Evolutionary conservation across 2,797 vertebrate genomes (phyloP).

Genomic region (Triplophysa bombifrons): DNA sequence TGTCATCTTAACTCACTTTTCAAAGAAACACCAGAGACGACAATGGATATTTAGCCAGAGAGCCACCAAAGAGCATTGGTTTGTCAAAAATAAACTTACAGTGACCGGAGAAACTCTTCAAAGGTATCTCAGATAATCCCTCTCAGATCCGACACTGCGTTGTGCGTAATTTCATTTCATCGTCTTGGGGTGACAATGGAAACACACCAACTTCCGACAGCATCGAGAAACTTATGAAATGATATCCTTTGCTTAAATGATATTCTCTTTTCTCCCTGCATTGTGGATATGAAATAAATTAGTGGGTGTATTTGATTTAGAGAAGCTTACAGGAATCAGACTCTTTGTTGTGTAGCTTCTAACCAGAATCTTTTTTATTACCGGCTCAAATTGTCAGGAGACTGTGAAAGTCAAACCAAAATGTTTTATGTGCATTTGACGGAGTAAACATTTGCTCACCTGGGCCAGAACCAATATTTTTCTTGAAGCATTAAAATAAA

Average conservation of each 20-base stretch:
- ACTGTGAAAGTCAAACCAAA: constrained; percentile 17
- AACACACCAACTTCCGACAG: constrained; percentile 16
- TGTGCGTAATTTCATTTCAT: constrained; percentile 24
- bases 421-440: constrained; percentile 35
- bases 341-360: constrained; percentile 26
- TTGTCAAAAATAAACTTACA: constrained; percentile 5
- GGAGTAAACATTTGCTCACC: constrained; percentile 43
- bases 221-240: constrained; percentile 15
- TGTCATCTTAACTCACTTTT: constrained; percentile 42
- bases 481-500: constrained; percentile 14
- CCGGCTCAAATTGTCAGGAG: constrained; percentile 27
- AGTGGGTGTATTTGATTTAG: constrained; percentile 32
- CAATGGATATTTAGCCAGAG: constrained; percentile 23
- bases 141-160: background rate
- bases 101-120: constrained; percentile 8
- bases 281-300: constrained; percentile 30
- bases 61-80: background rate
- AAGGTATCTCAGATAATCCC: background rate
- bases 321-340: constrained; percentile 18
- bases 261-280: background rate
- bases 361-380: constrained; percentile 28
- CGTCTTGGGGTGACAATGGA: constrained; percentile 18
- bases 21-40: constrained; percentile 19
- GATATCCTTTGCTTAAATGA: background rate
- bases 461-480: constrained; percentile 10